These are phyloP conservation scores for Lasioglossum figueresi DNA, from an alignment of 2,888 invertebrate species.

Conservation along the genomic window DNA sequence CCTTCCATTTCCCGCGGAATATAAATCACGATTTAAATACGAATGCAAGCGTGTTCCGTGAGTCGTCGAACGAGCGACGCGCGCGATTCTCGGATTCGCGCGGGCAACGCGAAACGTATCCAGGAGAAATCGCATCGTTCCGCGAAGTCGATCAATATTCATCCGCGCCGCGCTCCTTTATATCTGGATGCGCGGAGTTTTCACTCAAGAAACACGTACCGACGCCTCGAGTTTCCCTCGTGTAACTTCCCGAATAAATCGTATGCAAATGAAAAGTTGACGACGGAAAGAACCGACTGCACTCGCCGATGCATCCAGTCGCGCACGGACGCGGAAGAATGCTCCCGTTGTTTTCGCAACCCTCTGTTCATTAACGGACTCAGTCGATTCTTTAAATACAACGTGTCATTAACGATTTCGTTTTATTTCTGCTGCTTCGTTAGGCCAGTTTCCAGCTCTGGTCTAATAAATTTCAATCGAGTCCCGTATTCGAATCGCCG, in stretches of 20 bases:
- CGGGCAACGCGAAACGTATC: constrained; percentile 37
- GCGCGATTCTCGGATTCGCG: background rate
- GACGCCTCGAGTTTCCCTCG: constrained; percentile 8
- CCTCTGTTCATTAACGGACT: background rate
- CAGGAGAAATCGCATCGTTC: constrained; percentile 48
- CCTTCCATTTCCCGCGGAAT: background rate
- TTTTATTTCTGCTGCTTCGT: background rate
- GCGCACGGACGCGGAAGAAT: constrained; percentile 32
- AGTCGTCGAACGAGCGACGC: background rate
- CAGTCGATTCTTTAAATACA: background rate
- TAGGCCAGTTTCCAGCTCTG: background rate
- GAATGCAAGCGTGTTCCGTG: constrained; percentile 1
- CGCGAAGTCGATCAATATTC: constrained; percentile 54
- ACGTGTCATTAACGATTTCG: no score
- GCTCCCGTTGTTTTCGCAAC: background rate
- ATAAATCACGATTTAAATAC: constrained; percentile 43
- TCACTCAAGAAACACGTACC: constrained; percentile 44
- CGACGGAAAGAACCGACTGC: constrained; percentile 39
- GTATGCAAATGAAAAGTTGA: constrained; percentile 46
- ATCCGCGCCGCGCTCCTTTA: constrained; percentile 37
- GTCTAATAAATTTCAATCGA: background rate
- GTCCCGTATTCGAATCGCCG: background rate
- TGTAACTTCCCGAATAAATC: constrained; percentile 48
- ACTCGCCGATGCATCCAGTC: constrained; percentile 17
- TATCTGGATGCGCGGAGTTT: constrained; percentile 20